Conservation (phyloP, 2,113 vertebrate species). For the Spea multiplicata region DNA sequence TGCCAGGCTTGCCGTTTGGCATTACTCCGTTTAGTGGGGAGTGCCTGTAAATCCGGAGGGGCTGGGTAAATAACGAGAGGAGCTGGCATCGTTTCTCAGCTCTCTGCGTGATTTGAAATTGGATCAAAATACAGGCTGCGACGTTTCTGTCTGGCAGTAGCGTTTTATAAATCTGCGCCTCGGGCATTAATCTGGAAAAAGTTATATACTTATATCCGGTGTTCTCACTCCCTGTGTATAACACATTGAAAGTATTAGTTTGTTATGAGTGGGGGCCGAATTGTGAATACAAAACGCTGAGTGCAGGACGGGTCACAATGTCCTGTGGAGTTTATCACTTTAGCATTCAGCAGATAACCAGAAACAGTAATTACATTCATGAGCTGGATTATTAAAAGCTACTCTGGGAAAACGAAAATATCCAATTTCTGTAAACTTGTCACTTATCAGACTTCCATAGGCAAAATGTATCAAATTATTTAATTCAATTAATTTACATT, state of each 20-base stretch:
- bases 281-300: background rate
- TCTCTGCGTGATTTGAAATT: constrained; percentile 8
- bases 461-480: no score
- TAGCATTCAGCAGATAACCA: background rate
- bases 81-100: background rate
- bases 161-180: constrained; percentile 4
- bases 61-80: constrained; percentile 2
- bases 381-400: background rate
- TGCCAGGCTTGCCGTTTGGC: background rate
- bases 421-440: no score
- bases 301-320: background rate
- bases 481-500: no score
- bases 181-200: background rate
- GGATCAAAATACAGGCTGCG: background rate
- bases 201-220: background rate
- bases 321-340: background rate
- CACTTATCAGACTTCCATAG: no score
- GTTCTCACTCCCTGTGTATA: background rate
- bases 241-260: no score
- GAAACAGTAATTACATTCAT: background rate
- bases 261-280: background rate
- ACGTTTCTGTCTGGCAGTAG: background rate
- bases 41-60: background rate
- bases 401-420: no score
- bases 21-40: background rate